phyloP scores from a whole-genome alignment of 2,888 invertebrate genomes.

The Melieria picta region DNA sequence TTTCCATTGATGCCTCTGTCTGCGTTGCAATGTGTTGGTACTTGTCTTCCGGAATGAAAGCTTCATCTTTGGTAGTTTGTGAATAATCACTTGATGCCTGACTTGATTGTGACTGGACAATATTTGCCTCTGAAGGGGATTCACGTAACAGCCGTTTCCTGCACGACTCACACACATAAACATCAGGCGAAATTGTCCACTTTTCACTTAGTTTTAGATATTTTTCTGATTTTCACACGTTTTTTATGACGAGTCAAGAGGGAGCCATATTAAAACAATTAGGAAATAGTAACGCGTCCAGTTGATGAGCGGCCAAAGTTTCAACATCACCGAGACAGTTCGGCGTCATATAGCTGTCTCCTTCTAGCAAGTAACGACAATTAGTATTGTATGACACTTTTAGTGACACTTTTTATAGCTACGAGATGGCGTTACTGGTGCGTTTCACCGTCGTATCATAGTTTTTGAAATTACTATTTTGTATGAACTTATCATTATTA shows the following conservation, averaged over 20 bases:
- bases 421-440: too few species aligned
- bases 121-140: slow-evolving; percentile 9
- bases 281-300: not conserved
- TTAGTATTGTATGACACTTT: too few species aligned
- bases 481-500: too few species aligned
- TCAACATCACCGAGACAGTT: not conserved
- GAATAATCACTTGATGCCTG: slow-evolving; percentile 3
- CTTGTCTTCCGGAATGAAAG: not conserved
- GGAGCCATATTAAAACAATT: slow-evolving; percentile 6
- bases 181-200: not conserved
- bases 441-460: too few species aligned
- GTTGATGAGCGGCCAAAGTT: not conserved
- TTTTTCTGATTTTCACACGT: not conserved
- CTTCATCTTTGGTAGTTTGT: not conserved
- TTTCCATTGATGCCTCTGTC: not conserved
- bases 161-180: slow-evolving; percentile 1
- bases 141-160: slow-evolving; percentile 6
- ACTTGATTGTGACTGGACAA: not conserved
- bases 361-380: too few species aligned
- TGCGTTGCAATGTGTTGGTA: not conserved
- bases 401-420: too few species aligned
- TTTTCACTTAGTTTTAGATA: slow-evolving; percentile 7
- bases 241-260: too few species aligned
- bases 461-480: too few species aligned
- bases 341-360: too few species aligned